phyloP scores from a whole-genome alignment of 2,888 invertebrate genomes.

The Leptinotarsa haldemani region DNA sequence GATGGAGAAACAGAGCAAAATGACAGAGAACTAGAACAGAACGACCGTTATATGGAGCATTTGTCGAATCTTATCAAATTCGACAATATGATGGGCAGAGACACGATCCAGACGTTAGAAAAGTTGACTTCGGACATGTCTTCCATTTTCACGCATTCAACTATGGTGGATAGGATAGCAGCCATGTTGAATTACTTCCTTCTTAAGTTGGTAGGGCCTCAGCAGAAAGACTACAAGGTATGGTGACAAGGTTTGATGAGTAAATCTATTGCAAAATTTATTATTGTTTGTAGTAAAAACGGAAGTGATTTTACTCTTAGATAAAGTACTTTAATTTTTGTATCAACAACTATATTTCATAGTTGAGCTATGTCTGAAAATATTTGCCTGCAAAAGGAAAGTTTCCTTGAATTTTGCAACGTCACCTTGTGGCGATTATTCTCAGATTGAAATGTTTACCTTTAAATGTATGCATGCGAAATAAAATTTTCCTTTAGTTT shows the following conservation, averaged over 20 bases:
- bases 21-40: constrained; percentile 79
- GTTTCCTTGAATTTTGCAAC: no score
- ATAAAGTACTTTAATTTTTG: no score
- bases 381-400: no score
- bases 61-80: constrained; percentile 87
- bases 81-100: constrained; percentile 91
- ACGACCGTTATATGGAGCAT: constrained; percentile 78
- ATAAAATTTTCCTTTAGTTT: no score
- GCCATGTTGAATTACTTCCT: constrained; percentile 97
- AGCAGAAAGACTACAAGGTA: constrained; percentile 91
- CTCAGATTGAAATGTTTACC: no score
- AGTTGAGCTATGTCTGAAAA: no score
- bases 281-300: no score
- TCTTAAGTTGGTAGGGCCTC: constrained; percentile 88
- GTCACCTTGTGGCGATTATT: no score
- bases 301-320: no score
- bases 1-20: constrained; percentile 82
- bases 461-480: no score
- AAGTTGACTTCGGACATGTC: constrained; percentile 81
- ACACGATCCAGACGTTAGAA: constrained; percentile 87
- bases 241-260: background rate
- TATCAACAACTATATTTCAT: no score
- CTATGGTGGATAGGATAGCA: constrained; percentile 92
- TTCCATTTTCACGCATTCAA: constrained; percentile 88
- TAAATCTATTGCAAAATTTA: no score